Conservation (phyloP, 2,113 vertebrate genomes). For the Cyprinodon tularosa region DNA sequence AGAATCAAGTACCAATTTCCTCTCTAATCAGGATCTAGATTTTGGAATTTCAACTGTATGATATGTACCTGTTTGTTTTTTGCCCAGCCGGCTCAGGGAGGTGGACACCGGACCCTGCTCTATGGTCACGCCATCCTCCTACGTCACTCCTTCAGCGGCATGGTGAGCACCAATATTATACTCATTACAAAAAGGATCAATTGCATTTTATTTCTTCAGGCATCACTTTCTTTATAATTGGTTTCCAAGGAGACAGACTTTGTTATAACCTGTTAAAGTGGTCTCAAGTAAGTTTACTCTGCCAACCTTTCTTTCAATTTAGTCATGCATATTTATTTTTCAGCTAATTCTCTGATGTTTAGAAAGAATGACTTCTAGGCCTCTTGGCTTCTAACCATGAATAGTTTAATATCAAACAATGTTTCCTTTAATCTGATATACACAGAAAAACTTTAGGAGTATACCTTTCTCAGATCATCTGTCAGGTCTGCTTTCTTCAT, state of each 20-base stretch:
- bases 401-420: not conserved
- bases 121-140: slow-evolving; percentile 96
- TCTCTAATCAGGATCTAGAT: not conserved
- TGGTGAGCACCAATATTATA: slow-evolving; percentile 84
- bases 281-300: not conserved
- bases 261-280: not conserved
- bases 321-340: not conserved
- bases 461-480: too few species aligned
- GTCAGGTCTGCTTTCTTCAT: not conserved
- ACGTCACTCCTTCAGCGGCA: slow-evolving; percentile 93
- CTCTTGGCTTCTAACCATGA: not conserved
- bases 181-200: not conserved
- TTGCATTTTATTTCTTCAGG: not conserved
- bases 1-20: not conserved
- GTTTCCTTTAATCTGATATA: too few species aligned
- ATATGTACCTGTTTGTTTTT: slow-evolving; percentile 25
- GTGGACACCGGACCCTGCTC: slow-evolving; percentile 93
- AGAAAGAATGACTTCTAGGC: not conserved
- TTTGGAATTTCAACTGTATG: not conserved
- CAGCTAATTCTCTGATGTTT: not conserved
- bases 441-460: too few species aligned
- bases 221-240: not conserved
- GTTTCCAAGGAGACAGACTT: too few species aligned
- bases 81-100: slow-evolving; percentile 89
- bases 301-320: not conserved